Conservation (phyloP, 2,888 invertebrate genomes). For the Platypus cylindrus region DNA sequence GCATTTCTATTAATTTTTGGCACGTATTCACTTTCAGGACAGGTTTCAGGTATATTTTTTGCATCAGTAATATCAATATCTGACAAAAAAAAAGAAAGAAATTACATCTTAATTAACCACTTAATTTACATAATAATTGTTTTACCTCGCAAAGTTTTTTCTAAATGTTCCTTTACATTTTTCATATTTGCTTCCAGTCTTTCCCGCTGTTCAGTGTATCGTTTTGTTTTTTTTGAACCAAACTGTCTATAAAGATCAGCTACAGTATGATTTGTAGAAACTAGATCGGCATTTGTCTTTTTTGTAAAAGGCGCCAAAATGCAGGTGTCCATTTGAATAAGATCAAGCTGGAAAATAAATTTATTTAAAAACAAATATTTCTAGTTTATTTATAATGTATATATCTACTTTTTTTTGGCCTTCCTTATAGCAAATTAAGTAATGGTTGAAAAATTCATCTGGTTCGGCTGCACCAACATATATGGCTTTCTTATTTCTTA, state of each 20-base stretch:
- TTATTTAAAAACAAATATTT: background rate
- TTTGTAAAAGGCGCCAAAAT: constrained; percentile 78
- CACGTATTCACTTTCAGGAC: constrained; percentile 34
- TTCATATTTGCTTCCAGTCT: constrained; percentile 45
- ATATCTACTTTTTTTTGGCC: constrained; percentile 7
- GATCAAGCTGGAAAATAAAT: constrained; percentile 8
- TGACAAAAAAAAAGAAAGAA: constrained; percentile 6
- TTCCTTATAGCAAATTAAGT: constrained; percentile 9
- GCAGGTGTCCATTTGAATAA: constrained; percentile 76
- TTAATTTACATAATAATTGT: background rate
- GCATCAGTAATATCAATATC: constrained; percentile 5
- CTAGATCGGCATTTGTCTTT: no score
- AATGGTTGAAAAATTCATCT: constrained; percentile 10
- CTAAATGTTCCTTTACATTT: constrained; percentile 44
- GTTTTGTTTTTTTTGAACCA: constrained; percentile 49
- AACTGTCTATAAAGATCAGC: constrained; percentile 46
- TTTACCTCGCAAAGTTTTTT: constrained; percentile 40
- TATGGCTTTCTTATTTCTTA: constrained; percentile 9
- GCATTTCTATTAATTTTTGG: constrained; percentile 42
- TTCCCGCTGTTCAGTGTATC: constrained; percentile 46
- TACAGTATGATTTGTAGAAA: constrained; percentile 16
- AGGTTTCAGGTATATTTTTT: no score
- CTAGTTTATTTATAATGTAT: background rate
- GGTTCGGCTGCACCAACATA: constrained; percentile 9
- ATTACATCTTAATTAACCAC: background rate